These are phyloP conservation scores for Ptychochromis oligacanthus DNA, from an alignment of 2,113 vertebrate genomes.

Conservation along the genomic window DNA sequence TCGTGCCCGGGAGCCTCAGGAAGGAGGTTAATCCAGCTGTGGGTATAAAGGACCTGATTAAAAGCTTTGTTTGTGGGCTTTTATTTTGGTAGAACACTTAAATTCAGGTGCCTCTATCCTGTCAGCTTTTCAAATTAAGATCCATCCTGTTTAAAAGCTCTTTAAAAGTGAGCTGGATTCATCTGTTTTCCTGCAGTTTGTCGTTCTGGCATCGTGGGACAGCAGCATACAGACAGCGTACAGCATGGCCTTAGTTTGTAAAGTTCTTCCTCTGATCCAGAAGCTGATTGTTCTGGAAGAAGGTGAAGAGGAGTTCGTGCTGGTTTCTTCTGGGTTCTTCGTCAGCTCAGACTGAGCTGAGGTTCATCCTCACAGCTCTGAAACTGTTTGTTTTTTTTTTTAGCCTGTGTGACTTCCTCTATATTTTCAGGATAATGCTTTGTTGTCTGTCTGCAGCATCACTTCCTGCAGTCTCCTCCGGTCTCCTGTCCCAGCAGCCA, in stretches of 20 bases:
- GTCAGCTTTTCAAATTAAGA: too few relatives aligned
- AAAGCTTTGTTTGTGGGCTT: neutral
- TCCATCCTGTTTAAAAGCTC: too few relatives aligned
- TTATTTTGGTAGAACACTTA: neutral
- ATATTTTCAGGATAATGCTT: neutral
- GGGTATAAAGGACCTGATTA: too few relatives aligned
- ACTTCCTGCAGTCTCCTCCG: neutral
- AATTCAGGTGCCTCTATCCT: too few relatives aligned
- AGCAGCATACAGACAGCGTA: neutral
- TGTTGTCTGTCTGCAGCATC: neutral
- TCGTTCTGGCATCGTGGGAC: too few relatives aligned
- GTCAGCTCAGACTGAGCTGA: neutral
- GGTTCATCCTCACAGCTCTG: neutral
- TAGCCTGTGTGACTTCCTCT: neutral
- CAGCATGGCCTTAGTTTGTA: constrained; percentile 15
- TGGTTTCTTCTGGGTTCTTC: too few relatives aligned
- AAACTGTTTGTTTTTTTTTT: neutral
- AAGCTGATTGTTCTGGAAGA: constrained; percentile 48
- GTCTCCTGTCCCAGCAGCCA: constrained; percentile 14
- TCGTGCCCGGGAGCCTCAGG: too few relatives aligned
- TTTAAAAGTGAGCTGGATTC: too few relatives aligned
- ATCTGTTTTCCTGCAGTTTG: too few relatives aligned
- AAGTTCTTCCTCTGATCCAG: constrained; percentile 39
- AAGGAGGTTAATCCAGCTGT: too few relatives aligned
- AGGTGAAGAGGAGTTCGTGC: constrained; percentile 19